phyloP scores from a whole-genome alignment of 2,113 vertebrate genomes.

The Nymphicus hollandicus region DNA sequence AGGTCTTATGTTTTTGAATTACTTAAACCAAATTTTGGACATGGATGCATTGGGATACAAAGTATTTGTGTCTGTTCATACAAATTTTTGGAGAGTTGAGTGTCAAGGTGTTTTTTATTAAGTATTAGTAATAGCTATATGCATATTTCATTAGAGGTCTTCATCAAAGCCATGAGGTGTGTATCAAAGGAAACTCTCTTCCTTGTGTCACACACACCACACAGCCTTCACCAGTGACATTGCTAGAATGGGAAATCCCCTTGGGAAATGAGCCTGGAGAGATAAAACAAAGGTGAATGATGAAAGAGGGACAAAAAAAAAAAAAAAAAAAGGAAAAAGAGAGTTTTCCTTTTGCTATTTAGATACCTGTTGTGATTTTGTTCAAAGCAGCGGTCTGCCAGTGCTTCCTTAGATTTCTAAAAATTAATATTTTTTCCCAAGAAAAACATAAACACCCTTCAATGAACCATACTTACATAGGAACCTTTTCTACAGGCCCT shows the following conservation, averaged over 20 bases:
- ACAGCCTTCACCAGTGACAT: neutral
- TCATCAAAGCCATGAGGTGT: neutral
- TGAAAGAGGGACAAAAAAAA: neutral
- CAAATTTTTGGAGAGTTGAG: neutral
- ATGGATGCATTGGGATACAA: neutral
- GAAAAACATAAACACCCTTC: neutral
- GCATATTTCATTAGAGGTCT: neutral
- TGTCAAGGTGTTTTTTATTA: neutral
- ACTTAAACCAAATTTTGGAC: neutral
- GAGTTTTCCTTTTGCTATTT: neutral
- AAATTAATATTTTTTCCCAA: neutral
- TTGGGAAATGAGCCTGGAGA: neutral
- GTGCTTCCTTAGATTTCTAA: neutral
- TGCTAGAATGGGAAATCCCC: neutral
- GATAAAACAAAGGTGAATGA: neutral
- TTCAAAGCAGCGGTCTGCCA: neutral
- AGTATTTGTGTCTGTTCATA: neutral
- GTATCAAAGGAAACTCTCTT: slow-evolving; percentile 22
- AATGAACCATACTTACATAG: neutral
- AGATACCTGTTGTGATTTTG: neutral
- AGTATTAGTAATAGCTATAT: neutral
- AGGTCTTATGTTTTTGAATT: fast-evolving
- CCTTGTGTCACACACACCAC: neutral
- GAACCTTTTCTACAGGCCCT: neutral
- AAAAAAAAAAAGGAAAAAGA: neutral